Evolutionary conservation across 1,140 invertebrate species (phyloP).

Genomic region (Orchestia grillus): DNA sequence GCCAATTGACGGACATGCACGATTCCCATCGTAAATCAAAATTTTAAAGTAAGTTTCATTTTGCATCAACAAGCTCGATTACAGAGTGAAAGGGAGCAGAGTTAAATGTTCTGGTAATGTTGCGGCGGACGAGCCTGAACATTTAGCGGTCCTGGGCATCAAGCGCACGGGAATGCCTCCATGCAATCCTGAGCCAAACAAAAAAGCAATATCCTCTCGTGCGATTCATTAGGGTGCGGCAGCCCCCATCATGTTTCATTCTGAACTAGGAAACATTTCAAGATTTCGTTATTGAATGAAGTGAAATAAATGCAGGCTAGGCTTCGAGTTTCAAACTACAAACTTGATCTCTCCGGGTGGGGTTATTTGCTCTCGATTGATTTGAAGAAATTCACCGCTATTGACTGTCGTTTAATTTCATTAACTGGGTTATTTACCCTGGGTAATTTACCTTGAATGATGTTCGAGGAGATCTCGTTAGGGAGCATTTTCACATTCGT

Average conservation of each 20-base stretch:
- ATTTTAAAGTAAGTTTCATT: too few species aligned
- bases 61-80: too few species aligned
- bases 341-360: background rate
- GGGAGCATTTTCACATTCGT: too few species aligned
- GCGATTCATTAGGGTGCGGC: background rate
- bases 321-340: background rate
- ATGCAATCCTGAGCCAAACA: background rate
- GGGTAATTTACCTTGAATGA: too few species aligned
- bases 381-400: background rate
- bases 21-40: too few species aligned
- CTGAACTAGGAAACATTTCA: background rate
- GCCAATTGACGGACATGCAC: background rate
- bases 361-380: background rate
- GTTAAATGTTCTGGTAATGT: background rate
- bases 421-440: background rate
- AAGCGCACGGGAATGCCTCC: background rate
- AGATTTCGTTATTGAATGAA: background rate
- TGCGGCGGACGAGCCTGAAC: background rate
- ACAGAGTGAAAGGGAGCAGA: background rate
- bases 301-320: background rate
- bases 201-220: background rate
- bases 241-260: background rate
- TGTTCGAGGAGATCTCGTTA: too few species aligned
- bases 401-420: background rate
- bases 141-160: background rate